Percentiles rank a stretch among this genome's conserved stretches.
These are phyloP conservation scores for Lontra canadensis DNA, from an alignment of 2,113 vertebrate genomes.

Conservation along the genomic window DNA sequence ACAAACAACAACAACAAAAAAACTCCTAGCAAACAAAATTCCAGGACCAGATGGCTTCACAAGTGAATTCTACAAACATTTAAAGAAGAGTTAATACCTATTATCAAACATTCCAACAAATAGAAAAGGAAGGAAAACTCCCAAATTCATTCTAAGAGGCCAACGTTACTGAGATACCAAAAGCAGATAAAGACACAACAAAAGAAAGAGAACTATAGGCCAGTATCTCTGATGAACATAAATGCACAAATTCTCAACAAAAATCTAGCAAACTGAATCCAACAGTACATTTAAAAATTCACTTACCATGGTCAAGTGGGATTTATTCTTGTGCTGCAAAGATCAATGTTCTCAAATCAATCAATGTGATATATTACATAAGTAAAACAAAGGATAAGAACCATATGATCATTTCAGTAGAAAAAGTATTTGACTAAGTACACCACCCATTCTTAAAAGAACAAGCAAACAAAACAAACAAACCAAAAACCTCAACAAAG, in stretches of 20 bases:
- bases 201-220: not conserved
- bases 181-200: not conserved
- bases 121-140: not conserved
- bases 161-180: not conserved
- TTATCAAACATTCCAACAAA: not conserved
- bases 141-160: not conserved
- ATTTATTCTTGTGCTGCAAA: not conserved
- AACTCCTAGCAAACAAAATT: not conserved
- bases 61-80: not conserved
- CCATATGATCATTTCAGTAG: not conserved
- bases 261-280: not conserved
- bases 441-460: not conserved
- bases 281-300: not conserved
- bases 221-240: not conserved
- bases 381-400: not conserved
- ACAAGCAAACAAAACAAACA: not conserved
- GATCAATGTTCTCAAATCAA: not conserved
- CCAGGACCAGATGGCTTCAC: not conserved
- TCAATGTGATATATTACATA: not conserved
- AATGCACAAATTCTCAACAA: not conserved
- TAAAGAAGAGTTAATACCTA: not conserved
- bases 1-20: not conserved
- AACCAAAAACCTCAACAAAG: not conserved
- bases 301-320: not conserved
- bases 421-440: not conserved